Percentiles rank a stretch among this genome's conserved stretches.
Evolutionary conservation across 2,113 vertebrate genomes (phyloP).

Genomic region (Bungarus multicinctus): DNA sequence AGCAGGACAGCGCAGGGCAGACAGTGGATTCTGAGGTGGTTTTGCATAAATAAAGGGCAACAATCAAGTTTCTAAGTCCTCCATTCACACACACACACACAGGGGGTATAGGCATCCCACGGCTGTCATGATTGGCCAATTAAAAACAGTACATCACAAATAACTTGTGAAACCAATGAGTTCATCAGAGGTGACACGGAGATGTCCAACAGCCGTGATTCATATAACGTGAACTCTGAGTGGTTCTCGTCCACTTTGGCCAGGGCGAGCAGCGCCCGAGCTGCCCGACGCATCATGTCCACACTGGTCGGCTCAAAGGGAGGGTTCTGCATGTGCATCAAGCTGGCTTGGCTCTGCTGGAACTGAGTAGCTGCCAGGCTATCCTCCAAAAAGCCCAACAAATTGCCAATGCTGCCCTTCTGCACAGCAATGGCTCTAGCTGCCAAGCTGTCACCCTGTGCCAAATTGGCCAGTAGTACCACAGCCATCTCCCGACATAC

Average conservation of each 20-base stretch:
- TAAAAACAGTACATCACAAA: slow-evolving; percentile 99
- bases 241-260: slow-evolving; percentile 99
- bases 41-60: slow-evolving; percentile 99
- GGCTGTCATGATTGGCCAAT: slow-evolving; percentile 99
- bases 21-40: slow-evolving; percentile 97
- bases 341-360: slow-evolving; percentile 93
- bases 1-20: slow-evolving; percentile 85
- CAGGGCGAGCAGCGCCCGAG: slow-evolving; percentile 93
- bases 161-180: slow-evolving; percentile 98
- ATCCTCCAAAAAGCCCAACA: slow-evolving; percentile 97
- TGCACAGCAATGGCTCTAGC: slow-evolving; percentile 94
- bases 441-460: slow-evolving; percentile 95
- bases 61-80: slow-evolving; percentile 95
- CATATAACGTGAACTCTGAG: slow-evolving; percentile 98
- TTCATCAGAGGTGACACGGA: slow-evolving; percentile 98
- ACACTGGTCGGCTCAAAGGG: slow-evolving; percentile 97
- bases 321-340: slow-evolving; percentile 93
- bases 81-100: slow-evolving; percentile 89
- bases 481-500: slow-evolving; percentile 99
- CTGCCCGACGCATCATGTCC: slow-evolving; percentile 99
- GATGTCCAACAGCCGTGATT: slow-evolving; percentile 98
- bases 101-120: slow-evolving; percentile 81
- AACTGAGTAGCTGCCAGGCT: slow-evolving; percentile 97
- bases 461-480: slow-evolving; percentile 96
- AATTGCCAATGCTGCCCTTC: slow-evolving; percentile 95